Evolutionary conservation across 2,888 invertebrate species (phyloP).

Genomic region (Sepiola atlantica): DNA sequence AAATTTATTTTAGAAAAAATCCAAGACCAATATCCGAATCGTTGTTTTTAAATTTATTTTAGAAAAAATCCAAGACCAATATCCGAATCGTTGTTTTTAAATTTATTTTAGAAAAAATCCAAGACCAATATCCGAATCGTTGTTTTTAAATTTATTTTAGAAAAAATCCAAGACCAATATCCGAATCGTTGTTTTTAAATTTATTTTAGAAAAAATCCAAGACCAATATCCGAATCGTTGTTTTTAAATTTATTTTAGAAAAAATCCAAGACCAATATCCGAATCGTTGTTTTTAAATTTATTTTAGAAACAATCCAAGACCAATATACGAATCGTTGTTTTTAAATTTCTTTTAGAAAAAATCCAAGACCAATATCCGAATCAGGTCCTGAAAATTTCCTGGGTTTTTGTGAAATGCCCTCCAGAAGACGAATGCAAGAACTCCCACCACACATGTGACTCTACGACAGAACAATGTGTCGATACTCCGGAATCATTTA

Average conservation of each 20-base stretch:
- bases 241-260: no score
- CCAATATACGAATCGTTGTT: background rate
- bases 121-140: no score
- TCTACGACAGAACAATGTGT: slow-evolving; percentile 89
- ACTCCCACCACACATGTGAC: slow-evolving; percentile 93
- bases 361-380: slow-evolving; percentile 40
- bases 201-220: no score
- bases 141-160: no score
- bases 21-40: background rate
- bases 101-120: no score
- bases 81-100: background rate
- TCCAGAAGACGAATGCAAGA: slow-evolving; percentile 92
- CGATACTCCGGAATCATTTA: slow-evolving; percentile 84
- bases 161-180: slow-evolving; percentile 43
- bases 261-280: background rate
- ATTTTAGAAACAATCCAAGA: slow-evolving; percentile 43
- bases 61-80: no score
- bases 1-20: no score
- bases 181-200: background rate
- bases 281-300: background rate
- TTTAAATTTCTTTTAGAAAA: slow-evolving; percentile 17
- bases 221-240: background rate
- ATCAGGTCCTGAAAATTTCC: slow-evolving; percentile 35
- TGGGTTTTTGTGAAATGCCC: slow-evolving; percentile 95
- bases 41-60: background rate